These are phyloP conservation scores for Lipophrys pholis DNA, from an alignment of 2,113 vertebrate genomes.

Conservation along the genomic window DNA sequence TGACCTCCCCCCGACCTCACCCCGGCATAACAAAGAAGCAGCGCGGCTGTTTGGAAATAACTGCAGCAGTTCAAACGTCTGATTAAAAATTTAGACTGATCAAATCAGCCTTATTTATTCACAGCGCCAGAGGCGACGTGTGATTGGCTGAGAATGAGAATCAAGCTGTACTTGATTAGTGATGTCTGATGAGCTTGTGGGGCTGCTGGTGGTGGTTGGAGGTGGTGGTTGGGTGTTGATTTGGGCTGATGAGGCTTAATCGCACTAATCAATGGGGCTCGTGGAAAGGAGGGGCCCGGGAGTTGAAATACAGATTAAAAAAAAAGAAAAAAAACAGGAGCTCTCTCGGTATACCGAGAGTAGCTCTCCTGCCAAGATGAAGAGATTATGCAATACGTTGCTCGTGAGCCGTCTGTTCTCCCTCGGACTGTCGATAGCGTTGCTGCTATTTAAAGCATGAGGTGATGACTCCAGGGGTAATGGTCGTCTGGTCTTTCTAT, in stretches of 20 bases:
- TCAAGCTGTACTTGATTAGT: constrained; percentile 76
- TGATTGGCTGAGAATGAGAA: constrained; percentile 67
- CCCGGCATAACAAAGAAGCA: constrained; percentile 39
- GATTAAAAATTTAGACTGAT: constrained; percentile 66
- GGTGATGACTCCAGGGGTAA: no score
- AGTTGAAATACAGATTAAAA: constrained; percentile 15
- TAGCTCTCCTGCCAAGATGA: constrained; percentile 8
- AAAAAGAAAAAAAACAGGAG: constrained; percentile 10
- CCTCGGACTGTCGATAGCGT: not conserved
- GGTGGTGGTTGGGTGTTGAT: constrained; percentile 47
- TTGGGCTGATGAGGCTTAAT: constrained; percentile 75
- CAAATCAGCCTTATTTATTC: constrained; percentile 67
- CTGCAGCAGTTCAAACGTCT: constrained; percentile 40
- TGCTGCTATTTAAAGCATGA: not conserved
- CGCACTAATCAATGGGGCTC: constrained; percentile 65
- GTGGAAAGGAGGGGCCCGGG: not conserved
- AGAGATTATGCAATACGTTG: no score
- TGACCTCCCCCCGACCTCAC: constrained; percentile 53
- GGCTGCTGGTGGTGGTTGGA: constrained; percentile 25
- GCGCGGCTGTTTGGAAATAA: constrained; percentile 41
- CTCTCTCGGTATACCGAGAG: not conserved
- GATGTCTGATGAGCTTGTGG: constrained; percentile 65
- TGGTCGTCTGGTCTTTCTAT: no score
- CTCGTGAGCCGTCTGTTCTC: not conserved
- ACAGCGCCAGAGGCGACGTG: constrained; percentile 31